These are phyloP conservation scores for Prietella phreatophila DNA, from an alignment of 2,113 vertebrate genomes.

Conservation along the genomic window DNA sequence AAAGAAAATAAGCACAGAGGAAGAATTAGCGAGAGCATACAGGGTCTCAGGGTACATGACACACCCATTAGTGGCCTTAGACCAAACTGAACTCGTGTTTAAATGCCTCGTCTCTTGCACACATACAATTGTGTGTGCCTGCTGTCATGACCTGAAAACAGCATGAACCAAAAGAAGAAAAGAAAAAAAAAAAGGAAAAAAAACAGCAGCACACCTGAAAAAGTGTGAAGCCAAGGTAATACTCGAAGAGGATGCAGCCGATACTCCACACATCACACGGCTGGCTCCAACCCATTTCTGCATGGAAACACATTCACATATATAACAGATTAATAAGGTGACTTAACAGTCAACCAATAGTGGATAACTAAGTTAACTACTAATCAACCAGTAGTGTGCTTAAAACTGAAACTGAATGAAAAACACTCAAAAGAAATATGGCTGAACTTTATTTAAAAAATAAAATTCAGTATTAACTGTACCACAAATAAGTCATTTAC, in stretches of 20 bases:
- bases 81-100: neutral
- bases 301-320: constrained; percentile 7
- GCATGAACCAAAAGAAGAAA: neutral
- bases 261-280: constrained; percentile 97
- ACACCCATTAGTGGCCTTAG: neutral
- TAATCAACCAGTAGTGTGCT: no score
- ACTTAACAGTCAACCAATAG: no score
- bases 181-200: neutral
- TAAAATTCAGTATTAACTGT: no score
- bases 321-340: no score
- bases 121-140: neutral
- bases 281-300: constrained; percentile 95
- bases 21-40: neutral
- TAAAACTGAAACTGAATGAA: no score
- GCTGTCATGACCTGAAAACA: neutral
- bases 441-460: no score
- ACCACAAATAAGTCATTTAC: no score
- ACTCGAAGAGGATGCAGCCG: constrained; percentile 95
- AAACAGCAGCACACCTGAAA: constrained; percentile 76
- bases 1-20: neutral
- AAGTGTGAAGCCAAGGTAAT: constrained; percentile 92
- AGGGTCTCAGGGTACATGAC: neutral
- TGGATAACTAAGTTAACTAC: no score
- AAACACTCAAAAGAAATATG: no score
- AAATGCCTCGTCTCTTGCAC: no score